Base-by-base conservation (phyloP, 2,888 invertebrate species). In the Xestia c-nigrum region DNA sequence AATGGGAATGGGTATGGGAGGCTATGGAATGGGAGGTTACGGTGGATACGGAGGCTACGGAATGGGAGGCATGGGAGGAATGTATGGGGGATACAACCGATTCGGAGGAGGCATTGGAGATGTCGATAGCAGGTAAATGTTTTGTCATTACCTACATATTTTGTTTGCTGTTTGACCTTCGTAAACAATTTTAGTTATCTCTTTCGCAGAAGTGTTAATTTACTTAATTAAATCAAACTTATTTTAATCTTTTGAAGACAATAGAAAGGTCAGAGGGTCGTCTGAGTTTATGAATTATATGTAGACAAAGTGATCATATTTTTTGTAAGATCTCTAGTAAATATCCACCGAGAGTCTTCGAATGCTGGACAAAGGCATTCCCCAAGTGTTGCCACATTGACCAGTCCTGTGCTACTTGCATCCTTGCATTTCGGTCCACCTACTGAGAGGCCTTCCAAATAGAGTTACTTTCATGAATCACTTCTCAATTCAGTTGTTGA, bases 101-200 rank as follows among this genome's bases (percentile, higher is more conserved):
- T 93, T 92, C 79, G 94, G 95, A 66, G 93, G 93, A 19, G 93
- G 93, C 14, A 95, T 94, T 92, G 97, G 97, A 81, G 97, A 98
- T 90, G 96, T 97, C 78, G 98, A 98, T 94, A 97, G 97, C 93
- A 97, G 98, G 97, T 97, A 91, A 85, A 87, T 84, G 40, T 52
- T 61, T 55, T 67, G 57, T 71, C 3, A 55, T 55, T 47, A 31
- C 31, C 31, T 31, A 31, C 31, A 31, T 31, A 64, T 16, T 57
- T 76, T 63, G 12, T 43, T 52, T 47, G 21, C 47, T 1, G 3
- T 57, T 52, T 55, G n/a, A 4, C 9, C 40, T 64, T 40, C 14
- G 16, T 16, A n/a, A 64, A 64, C 14, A 43, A 40, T 38, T 47
- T n/a, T 67, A 40, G 38, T 40, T 21, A 9, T 9, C 47, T 67